Percentiles rank a stretch among this genome's conserved stretches.
Evolutionary conservation across 2,113 vertebrate genomes (phyloP).

Genomic region (Leptobrachium leishanense): DNA sequence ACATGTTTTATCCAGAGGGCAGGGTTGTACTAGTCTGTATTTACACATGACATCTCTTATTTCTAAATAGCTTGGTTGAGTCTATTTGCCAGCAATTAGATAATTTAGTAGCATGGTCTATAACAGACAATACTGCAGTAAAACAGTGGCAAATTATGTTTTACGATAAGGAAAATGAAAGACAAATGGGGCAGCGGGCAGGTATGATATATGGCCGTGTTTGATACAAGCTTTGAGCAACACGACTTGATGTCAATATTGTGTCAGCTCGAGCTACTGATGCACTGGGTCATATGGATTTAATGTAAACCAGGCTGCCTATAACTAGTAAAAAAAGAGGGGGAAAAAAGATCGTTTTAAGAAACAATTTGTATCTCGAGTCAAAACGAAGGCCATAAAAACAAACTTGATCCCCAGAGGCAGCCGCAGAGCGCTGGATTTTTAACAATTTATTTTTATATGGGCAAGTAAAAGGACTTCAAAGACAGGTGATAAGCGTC

Average conservation of each 20-base stretch:
- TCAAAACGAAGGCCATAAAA: conserved; percentile 42
- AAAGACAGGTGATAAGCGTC: neutral
- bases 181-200: conserved; percentile 30
- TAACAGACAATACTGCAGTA: neutral
- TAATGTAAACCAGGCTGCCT: conserved; percentile 39
- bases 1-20: no score
- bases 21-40: no score
- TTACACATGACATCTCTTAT: neutral
- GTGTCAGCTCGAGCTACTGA: conserved; percentile 40
- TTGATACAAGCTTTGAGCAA: conserved; percentile 31
- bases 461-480: neutral
- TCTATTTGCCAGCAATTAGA: no score
- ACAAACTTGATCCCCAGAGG: neutral
- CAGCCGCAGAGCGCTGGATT: neutral
- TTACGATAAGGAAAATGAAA: conserved; percentile 16
- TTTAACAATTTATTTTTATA: neutral
- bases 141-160: conserved; percentile 20
- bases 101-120: neutral
- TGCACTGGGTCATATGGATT: conserved; percentile 40
- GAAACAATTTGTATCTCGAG: conserved; percentile 39
- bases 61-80: neutral
- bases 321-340: conserved; percentile 22
- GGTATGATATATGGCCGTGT: conserved; percentile 33
- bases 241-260: conserved; percentile 37
- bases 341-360: conserved; percentile 4